A percentile compares a stretch with the other conserved stretches of the same genome.
Conservation (phyloP, 2,888 invertebrate species). For the Drosophila merina region DNA sequence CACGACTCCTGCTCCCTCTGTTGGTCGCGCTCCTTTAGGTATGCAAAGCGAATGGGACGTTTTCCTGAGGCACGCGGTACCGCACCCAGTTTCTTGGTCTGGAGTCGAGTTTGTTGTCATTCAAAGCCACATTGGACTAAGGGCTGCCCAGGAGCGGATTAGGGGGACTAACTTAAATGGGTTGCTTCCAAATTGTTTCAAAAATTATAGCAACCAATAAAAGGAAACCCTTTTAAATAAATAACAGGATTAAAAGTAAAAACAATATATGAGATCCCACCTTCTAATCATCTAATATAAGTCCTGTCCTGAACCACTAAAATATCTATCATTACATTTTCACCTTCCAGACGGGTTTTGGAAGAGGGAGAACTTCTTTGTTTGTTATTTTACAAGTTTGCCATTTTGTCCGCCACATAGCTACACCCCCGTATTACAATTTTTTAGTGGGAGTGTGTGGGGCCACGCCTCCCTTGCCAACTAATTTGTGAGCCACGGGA, state of each 20-base stretch:
- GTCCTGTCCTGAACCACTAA: slow-evolving; percentile 23
- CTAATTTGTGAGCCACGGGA: slow-evolving; percentile 17
- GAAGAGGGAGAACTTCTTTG: slow-evolving; percentile 18
- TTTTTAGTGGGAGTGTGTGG: slow-evolving; percentile 32
- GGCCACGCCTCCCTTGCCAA: slow-evolving; percentile 25
- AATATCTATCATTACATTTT: slow-evolving; percentile 57
- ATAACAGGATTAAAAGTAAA: no score
- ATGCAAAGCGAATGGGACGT: slow-evolving; percentile 67
- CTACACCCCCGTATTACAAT: slow-evolving; percentile 15
- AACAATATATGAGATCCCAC: no score
- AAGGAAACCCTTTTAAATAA: not conserved
- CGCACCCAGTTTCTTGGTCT: slow-evolving; percentile 60
- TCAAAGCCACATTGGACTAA: slow-evolving; percentile 39
- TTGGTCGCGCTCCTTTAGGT: slow-evolving; percentile 22
- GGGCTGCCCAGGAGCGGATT: slow-evolving; percentile 19
- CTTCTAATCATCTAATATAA: no score
- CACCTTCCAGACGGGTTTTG: slow-evolving; percentile 10
- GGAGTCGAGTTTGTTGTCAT: slow-evolving; percentile 61
- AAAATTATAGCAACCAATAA: not conserved
- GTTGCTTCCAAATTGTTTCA: not conserved
- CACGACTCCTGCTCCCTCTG: slow-evolving; percentile 18
- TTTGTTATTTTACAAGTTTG: slow-evolving; percentile 51
- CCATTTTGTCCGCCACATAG: slow-evolving; percentile 34
- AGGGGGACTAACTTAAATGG: no score
- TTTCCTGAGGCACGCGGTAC: slow-evolving; percentile 51